These are phyloP conservation scores for Acanthoscelides obtectus DNA, from an alignment of 2,888 invertebrate genomes.

Conservation along the genomic window DNA sequence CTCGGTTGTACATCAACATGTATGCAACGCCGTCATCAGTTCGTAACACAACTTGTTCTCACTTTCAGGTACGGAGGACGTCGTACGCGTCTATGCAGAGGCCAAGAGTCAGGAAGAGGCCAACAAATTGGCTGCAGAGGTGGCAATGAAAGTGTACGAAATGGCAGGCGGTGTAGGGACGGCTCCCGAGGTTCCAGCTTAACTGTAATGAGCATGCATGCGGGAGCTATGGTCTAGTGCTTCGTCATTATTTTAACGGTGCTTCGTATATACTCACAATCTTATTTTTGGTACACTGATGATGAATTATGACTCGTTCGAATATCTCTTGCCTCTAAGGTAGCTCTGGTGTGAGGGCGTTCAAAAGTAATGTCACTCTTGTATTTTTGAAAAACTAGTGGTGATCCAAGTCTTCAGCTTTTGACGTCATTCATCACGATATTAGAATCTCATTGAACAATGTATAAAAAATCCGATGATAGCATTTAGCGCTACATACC, in stretches of 20 bases:
- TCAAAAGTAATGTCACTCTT: too few relatives aligned
- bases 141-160: slow-evolving; percentile 70
- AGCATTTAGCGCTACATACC: too few relatives aligned
- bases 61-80: slow-evolving; percentile 82
- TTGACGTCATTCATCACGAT: too few relatives aligned
- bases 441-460: too few relatives aligned
- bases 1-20: too few relatives aligned
- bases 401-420: too few relatives aligned
- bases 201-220: background rate
- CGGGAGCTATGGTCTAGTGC: background rate
- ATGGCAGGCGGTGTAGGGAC: slow-evolving; percentile 76
- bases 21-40: too few relatives aligned
- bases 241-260: background rate
- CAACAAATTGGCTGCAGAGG: slow-evolving; percentile 63
- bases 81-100: slow-evolving; percentile 95
- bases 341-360: background rate
- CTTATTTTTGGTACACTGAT: background rate
- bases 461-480: too few relatives aligned
- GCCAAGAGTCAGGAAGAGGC: slow-evolving; percentile 67
- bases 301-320: background rate
- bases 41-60: too few relatives aligned
- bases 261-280: background rate
- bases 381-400: too few relatives aligned
- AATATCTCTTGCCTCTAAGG: background rate
- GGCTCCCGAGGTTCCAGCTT: slow-evolving; percentile 47